Conservation (phyloP, 2,797 vertebrate species). For the Micromesistius poutassou region DNA sequence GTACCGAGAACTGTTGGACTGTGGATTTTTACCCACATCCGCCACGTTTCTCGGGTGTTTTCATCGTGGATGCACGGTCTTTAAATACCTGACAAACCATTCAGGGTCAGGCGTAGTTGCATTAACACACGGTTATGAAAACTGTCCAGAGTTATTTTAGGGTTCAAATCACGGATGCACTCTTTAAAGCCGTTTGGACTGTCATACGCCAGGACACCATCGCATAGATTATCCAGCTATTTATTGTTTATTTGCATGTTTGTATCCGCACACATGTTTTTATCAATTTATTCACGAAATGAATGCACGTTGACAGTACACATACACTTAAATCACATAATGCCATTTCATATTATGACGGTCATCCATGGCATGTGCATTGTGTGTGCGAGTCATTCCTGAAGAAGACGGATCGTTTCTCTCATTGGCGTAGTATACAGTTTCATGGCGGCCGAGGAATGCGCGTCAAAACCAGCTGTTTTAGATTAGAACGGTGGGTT, state of each 20-base stretch:
- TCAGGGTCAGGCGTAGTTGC: neutral
- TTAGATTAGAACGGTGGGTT: slow-evolving; percentile 60
- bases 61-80: neutral
- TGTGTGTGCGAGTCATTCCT: slow-evolving; percentile 36
- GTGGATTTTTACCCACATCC: neutral
- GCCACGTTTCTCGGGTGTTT: neutral
- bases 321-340: neutral
- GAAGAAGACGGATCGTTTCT: slow-evolving; percentile 25
- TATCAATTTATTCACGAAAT: neutral
- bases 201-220: slow-evolving; percentile 33
- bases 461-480: slow-evolving; percentile 66
- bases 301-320: neutral
- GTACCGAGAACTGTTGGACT: neutral
- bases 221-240: neutral
- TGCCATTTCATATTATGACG: neutral
- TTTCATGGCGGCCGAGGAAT: slow-evolving; percentile 67
- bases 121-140: slow-evolving; percentile 38
- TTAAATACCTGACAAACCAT: neutral
- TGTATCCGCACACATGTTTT: neutral
- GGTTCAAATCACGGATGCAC: slow-evolving; percentile 12
- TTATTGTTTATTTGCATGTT: neutral
- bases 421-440: slow-evolving; percentile 27
- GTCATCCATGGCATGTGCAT: slow-evolving; percentile 38
- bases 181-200: slow-evolving; percentile 31
- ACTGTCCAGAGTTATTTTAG: slow-evolving; percentile 49